Evolutionary conservation across 2,797 vertebrate genomes (phyloP), one percentile per base, ranked within the genome.

Genomic region (Danio albolineatus): DNA sequence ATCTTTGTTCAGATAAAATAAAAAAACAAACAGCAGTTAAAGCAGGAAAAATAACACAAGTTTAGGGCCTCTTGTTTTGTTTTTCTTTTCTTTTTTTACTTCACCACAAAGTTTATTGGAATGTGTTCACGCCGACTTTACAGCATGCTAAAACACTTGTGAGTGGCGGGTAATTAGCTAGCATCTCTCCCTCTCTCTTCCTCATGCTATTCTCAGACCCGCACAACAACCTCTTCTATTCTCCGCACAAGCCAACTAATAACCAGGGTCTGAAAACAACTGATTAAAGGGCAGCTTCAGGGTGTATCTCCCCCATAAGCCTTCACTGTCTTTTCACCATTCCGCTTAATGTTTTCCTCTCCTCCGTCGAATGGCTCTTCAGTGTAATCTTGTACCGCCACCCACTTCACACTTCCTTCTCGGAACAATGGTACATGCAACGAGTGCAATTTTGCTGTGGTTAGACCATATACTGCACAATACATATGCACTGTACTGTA

Each of bases 391-490:
- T 56, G 73, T 80, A 82, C 82, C 76, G 76, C 90, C 89, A 88
- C 90, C 90, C 89, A 90, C 90, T 85, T 90, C 87, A 89, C 84
- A 85, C 83, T 90, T 89, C 89, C 81, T 72, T 78, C 86, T 85
- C 70, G 21, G 69, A 86, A 89, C 87, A 88, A 90, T 87, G 74
- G 72, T 61, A 78, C 57, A 57, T 21, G n/a, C 59, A 82, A 62
- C 76, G 43, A 75, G 43, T 54, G 21, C 64, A 60, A 66, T 77
- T 64, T 72, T 64, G 43, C 48, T 66, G 59, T 14, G 44, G 65
- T 71, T 73, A n/a, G 53, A 46, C 78, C 88, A 82, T 83, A 87
- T 85, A 89, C 85, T 86, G 60, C 48, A 16, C 53, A 14, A 61
- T 46, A 72, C 17, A 64, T 38, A 41, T 57, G 56, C 48, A 64